These are phyloP conservation scores for Diabrotica undecimpunctata DNA, from an alignment of 1,140 invertebrate genomes.

Conservation along the genomic window DNA sequence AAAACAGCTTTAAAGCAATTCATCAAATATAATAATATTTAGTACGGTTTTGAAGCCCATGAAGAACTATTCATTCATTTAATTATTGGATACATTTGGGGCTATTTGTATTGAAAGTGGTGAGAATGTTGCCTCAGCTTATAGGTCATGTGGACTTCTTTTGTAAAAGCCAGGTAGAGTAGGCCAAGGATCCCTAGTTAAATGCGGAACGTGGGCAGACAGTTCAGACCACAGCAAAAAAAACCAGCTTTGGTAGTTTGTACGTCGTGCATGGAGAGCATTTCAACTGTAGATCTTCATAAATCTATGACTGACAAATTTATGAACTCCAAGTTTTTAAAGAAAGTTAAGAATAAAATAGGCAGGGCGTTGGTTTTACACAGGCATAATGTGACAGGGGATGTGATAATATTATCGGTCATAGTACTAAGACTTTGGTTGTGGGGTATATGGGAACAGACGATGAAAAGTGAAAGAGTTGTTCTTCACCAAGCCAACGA, in stretches of 20 bases:
- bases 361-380: constrained; percentile 68
- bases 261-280: constrained; percentile 89
- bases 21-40: constrained; percentile 61
- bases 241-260: constrained; percentile 69
- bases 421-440: constrained; percentile 85
- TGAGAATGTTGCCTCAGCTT: constrained; percentile 80
- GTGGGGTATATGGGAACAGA: constrained; percentile 78
- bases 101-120: constrained; percentile 80
- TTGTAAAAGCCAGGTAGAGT: constrained; percentile 88
- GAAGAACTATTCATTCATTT: no score
- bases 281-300: constrained; percentile 65
- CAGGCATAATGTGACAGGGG: constrained; percentile 53
- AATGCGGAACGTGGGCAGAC: constrained; percentile 81
- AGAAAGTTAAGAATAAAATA: constrained; percentile 63
- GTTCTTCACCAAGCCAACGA: no score
- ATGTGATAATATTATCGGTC: constrained; percentile 73
- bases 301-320: constrained; percentile 70
- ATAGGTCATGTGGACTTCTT: constrained; percentile 89
- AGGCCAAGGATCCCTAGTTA: constrained; percentile 87
- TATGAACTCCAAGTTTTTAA: constrained; percentile 68
- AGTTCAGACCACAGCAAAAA: constrained; percentile 51
- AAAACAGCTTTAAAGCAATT: constrained; percentile 67
- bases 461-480: constrained; percentile 63
- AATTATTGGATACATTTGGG: constrained; percentile 88
- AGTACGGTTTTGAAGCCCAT: constrained; percentile 18